Conservation (phyloP, 2,113 vertebrate species). For the Pantherophis guttatus region DNA sequence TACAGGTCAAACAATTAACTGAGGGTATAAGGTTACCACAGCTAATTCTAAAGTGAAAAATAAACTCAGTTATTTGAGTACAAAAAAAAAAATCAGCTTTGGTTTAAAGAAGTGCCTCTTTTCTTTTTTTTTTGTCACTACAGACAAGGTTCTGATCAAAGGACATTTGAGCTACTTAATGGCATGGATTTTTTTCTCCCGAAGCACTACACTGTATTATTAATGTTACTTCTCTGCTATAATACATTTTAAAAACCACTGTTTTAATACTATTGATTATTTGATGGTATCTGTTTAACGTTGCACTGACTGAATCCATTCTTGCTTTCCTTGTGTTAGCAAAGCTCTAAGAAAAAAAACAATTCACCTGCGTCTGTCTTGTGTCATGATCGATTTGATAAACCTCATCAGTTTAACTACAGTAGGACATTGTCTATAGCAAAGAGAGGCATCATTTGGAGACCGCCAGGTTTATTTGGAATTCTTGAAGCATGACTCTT, state of each 20-base stretch:
- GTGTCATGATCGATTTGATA: background rate
- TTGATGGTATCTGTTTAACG: background rate
- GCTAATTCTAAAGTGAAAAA: background rate
- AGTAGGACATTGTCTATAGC: background rate
- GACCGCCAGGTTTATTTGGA: background rate
- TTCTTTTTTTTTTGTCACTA: conserved; percentile 22
- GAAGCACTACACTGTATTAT: background rate
- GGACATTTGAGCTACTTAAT: conserved; percentile 44
- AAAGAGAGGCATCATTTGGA: background rate
- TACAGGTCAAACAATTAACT: conserved; percentile 13
- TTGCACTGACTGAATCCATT: background rate
- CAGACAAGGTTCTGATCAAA: conserved; percentile 21
- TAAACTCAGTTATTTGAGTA: background rate
- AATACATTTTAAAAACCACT: background rate
- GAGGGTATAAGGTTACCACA: background rate
- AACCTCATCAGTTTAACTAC: background rate
- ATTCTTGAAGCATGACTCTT: background rate
- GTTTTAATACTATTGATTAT: background rate
- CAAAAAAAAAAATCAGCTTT: conserved; percentile 32
- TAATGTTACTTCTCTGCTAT: conserved; percentile 13
- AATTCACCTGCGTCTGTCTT: background rate
- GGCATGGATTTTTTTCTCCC: conserved; percentile 7
- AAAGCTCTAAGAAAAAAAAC: background rate
- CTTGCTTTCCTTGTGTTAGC: background rate
- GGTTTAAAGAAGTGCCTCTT: background rate